phyloP scores from a whole-genome alignment of 2,888 invertebrate species.

The Drepana falcataria region DNA sequence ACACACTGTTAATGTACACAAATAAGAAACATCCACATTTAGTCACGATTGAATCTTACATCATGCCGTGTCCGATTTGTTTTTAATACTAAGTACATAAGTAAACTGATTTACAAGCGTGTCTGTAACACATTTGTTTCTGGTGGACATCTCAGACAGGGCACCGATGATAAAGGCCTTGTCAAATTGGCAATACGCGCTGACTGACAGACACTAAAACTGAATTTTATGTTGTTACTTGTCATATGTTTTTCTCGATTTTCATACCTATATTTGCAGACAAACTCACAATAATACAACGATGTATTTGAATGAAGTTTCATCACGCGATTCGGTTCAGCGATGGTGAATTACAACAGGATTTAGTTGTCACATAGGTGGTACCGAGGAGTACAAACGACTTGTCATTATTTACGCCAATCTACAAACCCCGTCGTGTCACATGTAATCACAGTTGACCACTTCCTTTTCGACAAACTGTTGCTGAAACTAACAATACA shows the following conservation, averaged over 20 bases:
- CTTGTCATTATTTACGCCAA: constrained; percentile 55
- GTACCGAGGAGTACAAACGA: constrained; percentile 35
- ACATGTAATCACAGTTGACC: constrained; percentile 53
- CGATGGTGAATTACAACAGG: too few species aligned
- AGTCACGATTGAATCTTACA: constrained; percentile 45
- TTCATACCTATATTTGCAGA: too few species aligned
- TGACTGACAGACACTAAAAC: constrained; percentile 5
- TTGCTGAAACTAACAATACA: constrained; percentile 37
- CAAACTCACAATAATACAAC: too few species aligned
- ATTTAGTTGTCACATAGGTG: constrained; percentile 5
- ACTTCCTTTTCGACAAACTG: constrained; percentile 48
- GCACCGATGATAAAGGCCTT: constrained; percentile 28
- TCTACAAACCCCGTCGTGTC: constrained; percentile 17
- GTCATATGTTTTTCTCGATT: too few species aligned
- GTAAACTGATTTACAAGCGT: constrained; percentile 54
- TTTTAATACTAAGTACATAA: constrained; percentile 34
- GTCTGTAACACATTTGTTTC: constrained; percentile 53
- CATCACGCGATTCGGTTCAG: too few species aligned
- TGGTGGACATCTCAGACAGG: constrained; percentile 29
- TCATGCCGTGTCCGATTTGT: constrained; percentile 47
- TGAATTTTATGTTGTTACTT: too few species aligned
- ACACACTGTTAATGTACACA: constrained; percentile 27
- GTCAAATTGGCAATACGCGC: constrained; percentile 21
- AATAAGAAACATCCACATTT: constrained; percentile 32
- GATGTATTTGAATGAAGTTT: too few species aligned